Conservation (phyloP, 2,113 vertebrate species). For the Anhinga rufa region DNA sequence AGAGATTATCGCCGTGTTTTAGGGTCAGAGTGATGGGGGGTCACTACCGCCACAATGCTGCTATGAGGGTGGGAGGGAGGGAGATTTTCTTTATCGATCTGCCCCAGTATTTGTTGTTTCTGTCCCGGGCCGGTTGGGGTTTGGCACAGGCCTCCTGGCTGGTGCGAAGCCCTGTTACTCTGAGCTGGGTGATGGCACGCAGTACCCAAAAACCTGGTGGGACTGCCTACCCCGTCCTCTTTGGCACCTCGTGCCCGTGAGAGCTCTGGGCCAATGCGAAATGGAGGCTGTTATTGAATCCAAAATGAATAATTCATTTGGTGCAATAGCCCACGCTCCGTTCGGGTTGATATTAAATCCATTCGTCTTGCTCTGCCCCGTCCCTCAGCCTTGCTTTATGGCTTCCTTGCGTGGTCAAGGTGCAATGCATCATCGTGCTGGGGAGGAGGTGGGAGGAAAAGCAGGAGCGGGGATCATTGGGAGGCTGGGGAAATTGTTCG, state of each 20-base stretch:
- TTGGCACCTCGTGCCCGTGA: not conserved
- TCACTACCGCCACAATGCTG: not conserved
- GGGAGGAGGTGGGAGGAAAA: not conserved
- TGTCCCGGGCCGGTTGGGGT: not conserved
- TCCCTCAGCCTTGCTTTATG: not conserved
- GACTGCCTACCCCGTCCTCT: not conserved
- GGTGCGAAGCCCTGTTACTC: fast-evolving
- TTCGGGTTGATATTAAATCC: constrained; percentile 36
- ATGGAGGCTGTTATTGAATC: not conserved
- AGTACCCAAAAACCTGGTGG: fast-evolving
- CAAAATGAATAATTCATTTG: constrained; percentile 8
- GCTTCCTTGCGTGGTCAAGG: not conserved
- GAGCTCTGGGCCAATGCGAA: not conserved
- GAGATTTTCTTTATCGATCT: not conserved
- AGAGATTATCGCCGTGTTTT: not conserved
- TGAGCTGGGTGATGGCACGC: not conserved
- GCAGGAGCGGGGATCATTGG: not conserved
- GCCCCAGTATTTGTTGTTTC: not conserved
- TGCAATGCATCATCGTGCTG: not conserved
- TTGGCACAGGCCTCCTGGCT: not conserved
- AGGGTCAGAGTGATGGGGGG: not conserved
- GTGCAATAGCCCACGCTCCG: not conserved
- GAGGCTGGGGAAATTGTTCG: not conserved
- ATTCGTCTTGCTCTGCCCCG: not conserved
- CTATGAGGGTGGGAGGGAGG: not conserved